Base-by-base conservation (phyloP, 2,113 vertebrate species). In the Diphyllodes magnificus region DNA sequence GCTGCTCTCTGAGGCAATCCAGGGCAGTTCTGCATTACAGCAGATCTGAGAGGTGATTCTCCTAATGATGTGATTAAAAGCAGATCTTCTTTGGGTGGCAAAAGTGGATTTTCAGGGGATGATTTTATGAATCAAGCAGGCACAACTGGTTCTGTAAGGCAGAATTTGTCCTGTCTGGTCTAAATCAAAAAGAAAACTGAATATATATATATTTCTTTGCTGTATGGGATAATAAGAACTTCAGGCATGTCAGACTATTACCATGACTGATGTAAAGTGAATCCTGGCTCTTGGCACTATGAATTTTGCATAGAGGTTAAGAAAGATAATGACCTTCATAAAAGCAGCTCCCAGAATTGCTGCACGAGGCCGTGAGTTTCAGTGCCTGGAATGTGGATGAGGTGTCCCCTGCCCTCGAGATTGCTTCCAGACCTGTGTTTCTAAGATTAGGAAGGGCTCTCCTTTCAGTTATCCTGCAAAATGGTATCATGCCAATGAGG, bases 381-480 rank as follows among this genome's bases (percentile, higher is more conserved):
- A 79, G 71, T 88, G 83, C 73, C 68, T 95, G 86, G 92, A 94
- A 94, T 92, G 82, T 90, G 92, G 85, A 96, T 95, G 92, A 96
- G 76, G 72, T 66, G 82, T 79, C 63, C 64, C 22, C 28, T 93
- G 56, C 82, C 77, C 37, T 90, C 69, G 87, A 96, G 79, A 83
- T 78, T 92, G 51, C 73, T 93, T 93, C 82, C 80, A 94, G 82
- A 71, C 15, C 51, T 75, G 80, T 14, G 6, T 86, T 82, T 82
- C 56, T 92, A 37, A 88, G 82, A 90, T 86, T 83, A 90, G 57
- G 30, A 81, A 90, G 49, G 40, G 37, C 37, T 94, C 72, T 94
- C 90, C 72, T 95, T 92, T 92, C 2, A 6, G 40, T 82, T 95
- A 75, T 82, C 56, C 65, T 90, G 44, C 69, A 50, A 65, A 82